These are phyloP conservation scores for Microcebus jonahi DNA, from an alignment of 2,113 vertebrate species.

Conservation along the genomic window DNA sequence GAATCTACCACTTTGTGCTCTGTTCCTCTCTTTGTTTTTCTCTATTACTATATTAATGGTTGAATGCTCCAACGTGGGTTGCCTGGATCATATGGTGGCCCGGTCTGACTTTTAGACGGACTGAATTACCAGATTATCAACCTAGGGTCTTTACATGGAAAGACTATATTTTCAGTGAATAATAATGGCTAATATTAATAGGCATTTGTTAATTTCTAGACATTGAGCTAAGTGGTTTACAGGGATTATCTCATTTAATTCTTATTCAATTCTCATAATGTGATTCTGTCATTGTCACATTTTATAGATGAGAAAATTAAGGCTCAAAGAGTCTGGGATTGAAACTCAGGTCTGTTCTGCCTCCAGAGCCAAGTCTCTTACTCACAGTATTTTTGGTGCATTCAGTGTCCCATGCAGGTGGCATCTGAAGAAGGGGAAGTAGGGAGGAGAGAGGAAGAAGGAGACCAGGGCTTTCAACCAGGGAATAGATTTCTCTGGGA, in stretches of 20 bases:
- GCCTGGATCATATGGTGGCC: neutral
- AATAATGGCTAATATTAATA: neutral
- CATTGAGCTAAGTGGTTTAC: neutral
- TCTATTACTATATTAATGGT: no score
- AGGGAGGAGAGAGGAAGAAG: neutral
- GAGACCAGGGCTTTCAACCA: neutral
- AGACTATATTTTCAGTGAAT: neutral
- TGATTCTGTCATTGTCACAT: neutral
- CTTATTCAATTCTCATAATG: neutral
- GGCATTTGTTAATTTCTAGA: neutral
- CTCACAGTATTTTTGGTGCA: neutral
- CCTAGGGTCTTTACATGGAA: neutral
- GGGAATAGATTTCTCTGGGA: neutral
- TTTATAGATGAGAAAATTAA: neutral
- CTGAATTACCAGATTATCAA: neutral
- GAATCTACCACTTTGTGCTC: neutral
- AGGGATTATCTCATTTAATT: neutral
- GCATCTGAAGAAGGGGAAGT: neutral
- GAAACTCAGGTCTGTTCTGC: neutral
- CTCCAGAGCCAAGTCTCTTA: neutral
- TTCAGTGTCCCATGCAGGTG: no score
- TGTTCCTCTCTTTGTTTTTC: neutral
- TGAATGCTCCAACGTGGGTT: neutral
- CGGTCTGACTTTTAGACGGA: neutral
- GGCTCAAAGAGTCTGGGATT: neutral